Evolutionary conservation across 2,113 vertebrate genomes (phyloP), one percentile per base, ranked within the genome.

Genomic region (Hippocampus barbouri): DNA sequence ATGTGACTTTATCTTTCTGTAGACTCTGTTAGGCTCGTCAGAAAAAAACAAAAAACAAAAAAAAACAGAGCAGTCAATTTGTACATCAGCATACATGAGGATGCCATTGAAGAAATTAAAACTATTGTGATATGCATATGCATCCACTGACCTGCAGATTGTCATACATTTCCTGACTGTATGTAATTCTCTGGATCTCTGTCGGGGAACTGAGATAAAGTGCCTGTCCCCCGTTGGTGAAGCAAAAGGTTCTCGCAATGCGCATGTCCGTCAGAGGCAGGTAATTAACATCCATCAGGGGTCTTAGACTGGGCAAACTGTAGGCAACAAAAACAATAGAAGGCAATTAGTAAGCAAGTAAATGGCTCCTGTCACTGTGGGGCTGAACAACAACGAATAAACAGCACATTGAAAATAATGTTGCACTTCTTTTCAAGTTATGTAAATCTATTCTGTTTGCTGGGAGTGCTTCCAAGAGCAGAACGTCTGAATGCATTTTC

Each of bases 101-200:
- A 51, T 34, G 65, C 8, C 16, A 27, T 20, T 67, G 3, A 67
- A 5, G 47, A 14, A 21, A 21, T 15, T 21, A 34, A 53, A 68
- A 9, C 14, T 25, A 67, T 8, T 25, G 5, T 23, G 23, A n/a
- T 66, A 12, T 43, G 64, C 47, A 68, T 25, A 5, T 62, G 25
- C 66, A 69, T 56, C 61, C 66, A 66, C 85, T 74, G 27, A 98
- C 97, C 96, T 99, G 97, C 82, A 99, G 92, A 74, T 93, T 96
- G 90, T 98, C 96, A 83, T 93, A 97, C 95, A 98, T 98, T 89
- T 98, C 96, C 89, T 99, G 98, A 88, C 96, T 99, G 91, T 96
- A 99, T 0, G 96, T 97, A 78, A 99, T 91, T 80, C 97, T 94
- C 89, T 99, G 98, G 82, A 99, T 94, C 93, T 99, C 98, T 23